phyloP scores from a whole-genome alignment of 2,113 vertebrate genomes.

The Sterna hirundo region DNA sequence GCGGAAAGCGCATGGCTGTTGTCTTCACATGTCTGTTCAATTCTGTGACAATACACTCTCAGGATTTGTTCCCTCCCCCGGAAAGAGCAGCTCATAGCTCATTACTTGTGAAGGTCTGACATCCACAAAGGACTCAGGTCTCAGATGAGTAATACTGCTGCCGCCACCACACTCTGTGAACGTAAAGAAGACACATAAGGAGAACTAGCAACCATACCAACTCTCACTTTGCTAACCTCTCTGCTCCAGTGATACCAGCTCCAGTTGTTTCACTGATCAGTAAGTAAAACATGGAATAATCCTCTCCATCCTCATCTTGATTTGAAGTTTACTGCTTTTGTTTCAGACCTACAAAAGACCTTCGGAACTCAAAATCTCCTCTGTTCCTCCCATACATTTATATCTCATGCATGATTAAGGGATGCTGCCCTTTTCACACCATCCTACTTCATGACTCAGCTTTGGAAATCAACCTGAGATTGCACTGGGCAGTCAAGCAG shows the following conservation, averaged over 20 bases:
- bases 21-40: rapidly evolving
- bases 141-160: neutral
- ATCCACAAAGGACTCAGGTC: neutral
- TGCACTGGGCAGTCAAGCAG: neutral
- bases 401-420: neutral
- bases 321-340: neutral
- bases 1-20: neutral
- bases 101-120: neutral
- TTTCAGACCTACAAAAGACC: neutral
- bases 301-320: neutral
- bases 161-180: neutral
- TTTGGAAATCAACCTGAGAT: neutral
- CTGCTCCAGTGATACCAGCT: neutral
- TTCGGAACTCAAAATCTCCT: neutral
- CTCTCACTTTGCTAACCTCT: neutral
- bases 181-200: neutral
- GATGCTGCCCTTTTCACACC: neutral
- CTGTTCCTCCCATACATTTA: neutral
- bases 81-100: neutral
- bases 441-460: neutral
- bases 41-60: rapidly evolving
- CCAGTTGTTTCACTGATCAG: neutral
- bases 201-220: neutral
- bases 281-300: neutral
- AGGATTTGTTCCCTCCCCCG: neutral